Base-by-base conservation (phyloP, 2,888 invertebrate species). In the Torymus aiolomorphi region DNA sequence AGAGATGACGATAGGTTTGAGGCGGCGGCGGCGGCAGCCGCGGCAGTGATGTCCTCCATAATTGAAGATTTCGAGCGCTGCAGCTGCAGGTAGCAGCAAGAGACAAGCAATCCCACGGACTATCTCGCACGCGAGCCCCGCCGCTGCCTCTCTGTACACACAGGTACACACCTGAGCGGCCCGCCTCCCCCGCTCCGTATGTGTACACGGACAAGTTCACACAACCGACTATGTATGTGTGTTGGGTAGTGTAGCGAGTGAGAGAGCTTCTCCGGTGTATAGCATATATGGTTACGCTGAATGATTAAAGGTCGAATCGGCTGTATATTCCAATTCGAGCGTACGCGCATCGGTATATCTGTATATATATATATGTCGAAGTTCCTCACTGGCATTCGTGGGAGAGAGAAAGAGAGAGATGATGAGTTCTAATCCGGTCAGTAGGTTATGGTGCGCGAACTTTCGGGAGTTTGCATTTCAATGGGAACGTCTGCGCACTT, bases 11-110 rank as follows among this genome's bases (percentile, higher is more conserved):
- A 76, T 70, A 59, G 70, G 63, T 65, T 65, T 16, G 57, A 52
- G 61, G 52, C 69, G 67, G 16, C 11, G 20, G 20, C 20, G 61
- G 24, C 2, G 13, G 16, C 20, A 24, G 24, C 2, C 8, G 16
- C 65, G 65, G 16, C 65, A 51, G 20, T 56, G 74, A 57, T 79
- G 54, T 59, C 54, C 66, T 71, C 54, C 66, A 76, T 76, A 76
- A 80, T 76, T 76, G 80, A 80, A 76, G 71, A 75, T 80, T 71
- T 67, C 61, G 24, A 71, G 54, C 14, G 16, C 31, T 31, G 31
- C 31, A n/a, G 13, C 61, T 65, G 42, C 16, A 49, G 54, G 54
- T 54, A 14, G 56, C 56, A 42, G 73, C 18, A 63, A 54, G 65
- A 54, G 56, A 65, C 74, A 49, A 74, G 56, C 65, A 65, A 49